Evolutionary conservation across 2,113 vertebrate species (phyloP).

Genomic region (Eptesicus fuscus): DNA sequence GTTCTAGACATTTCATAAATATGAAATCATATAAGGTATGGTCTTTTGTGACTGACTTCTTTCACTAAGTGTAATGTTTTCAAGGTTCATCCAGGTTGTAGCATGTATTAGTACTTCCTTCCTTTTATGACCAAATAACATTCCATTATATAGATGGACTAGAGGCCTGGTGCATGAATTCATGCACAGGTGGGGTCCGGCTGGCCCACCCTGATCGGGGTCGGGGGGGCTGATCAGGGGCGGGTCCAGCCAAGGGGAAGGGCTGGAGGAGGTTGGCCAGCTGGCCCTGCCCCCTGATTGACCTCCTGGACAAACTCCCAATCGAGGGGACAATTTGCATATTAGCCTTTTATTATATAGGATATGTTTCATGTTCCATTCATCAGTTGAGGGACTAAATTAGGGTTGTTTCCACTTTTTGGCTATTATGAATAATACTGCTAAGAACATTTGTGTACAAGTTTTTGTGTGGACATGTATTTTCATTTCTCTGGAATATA

Average conservation of each 20-base stretch:
- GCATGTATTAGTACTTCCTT: neutral
- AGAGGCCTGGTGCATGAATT: too few relatives aligned
- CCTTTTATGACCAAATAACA: neutral
- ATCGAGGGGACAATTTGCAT: too few relatives aligned
- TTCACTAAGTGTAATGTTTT: neutral
- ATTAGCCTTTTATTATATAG: too few relatives aligned
- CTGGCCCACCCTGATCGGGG: too few relatives aligned
- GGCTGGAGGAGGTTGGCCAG: too few relatives aligned
- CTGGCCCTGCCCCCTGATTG: too few relatives aligned
- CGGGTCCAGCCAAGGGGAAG: too few relatives aligned
- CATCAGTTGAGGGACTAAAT: neutral
- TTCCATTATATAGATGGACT: neutral
- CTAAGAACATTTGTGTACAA: neutral
- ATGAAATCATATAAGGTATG: neutral
- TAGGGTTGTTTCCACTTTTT: conserved; percentile 6
- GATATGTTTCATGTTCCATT: neutral
- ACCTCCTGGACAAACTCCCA: too few relatives aligned
- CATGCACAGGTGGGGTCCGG: too few relatives aligned
- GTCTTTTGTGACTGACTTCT: neutral
- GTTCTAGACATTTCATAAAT: neutral
- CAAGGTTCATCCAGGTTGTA: neutral
- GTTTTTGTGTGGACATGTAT: neutral
- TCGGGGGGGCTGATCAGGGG: too few relatives aligned
- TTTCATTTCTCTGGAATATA: neutral
- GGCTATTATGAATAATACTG: neutral